Conservation (phyloP, 2,113 vertebrate genomes). For the Lamprotornis superbus region DNA sequence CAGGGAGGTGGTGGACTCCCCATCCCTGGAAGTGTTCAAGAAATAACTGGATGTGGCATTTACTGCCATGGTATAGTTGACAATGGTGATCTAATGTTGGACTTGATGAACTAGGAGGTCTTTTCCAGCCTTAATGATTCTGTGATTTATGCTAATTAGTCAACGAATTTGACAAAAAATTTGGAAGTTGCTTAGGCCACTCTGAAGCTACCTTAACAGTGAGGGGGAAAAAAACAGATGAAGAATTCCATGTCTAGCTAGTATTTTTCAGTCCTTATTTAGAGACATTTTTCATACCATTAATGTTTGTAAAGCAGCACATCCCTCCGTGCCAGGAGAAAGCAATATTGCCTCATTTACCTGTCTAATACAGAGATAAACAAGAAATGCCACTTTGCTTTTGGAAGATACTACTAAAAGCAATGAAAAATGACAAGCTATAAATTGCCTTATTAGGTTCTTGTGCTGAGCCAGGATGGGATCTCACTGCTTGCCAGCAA, state of each 20-base stretch:
- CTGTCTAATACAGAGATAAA: background rate
- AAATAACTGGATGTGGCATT: background rate
- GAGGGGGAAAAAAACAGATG: background rate
- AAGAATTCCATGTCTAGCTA: background rate
- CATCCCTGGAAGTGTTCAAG: background rate
- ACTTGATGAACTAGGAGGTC: background rate
- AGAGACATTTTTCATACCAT: background rate
- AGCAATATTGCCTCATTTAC: background rate
- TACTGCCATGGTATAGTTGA: background rate
- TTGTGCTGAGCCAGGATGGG: background rate
- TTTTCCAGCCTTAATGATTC: background rate
- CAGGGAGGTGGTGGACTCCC: background rate
- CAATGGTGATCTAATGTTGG: background rate
- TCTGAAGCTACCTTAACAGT: background rate
- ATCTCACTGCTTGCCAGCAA: background rate
- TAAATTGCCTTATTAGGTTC: background rate
- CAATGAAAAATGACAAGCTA: conserved; percentile 39
- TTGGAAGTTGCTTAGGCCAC: background rate
- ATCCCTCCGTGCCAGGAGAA: background rate
- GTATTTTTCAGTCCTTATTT: background rate
- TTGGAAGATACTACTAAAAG: background rate
- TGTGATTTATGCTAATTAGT: background rate
- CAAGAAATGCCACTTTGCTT: background rate
- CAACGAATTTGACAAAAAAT: background rate
- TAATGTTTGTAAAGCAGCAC: background rate